These are phyloP conservation scores for Dasyurus viverrinus DNA, from an alignment of 2,113 vertebrate genomes.

Conservation along the genomic window DNA sequence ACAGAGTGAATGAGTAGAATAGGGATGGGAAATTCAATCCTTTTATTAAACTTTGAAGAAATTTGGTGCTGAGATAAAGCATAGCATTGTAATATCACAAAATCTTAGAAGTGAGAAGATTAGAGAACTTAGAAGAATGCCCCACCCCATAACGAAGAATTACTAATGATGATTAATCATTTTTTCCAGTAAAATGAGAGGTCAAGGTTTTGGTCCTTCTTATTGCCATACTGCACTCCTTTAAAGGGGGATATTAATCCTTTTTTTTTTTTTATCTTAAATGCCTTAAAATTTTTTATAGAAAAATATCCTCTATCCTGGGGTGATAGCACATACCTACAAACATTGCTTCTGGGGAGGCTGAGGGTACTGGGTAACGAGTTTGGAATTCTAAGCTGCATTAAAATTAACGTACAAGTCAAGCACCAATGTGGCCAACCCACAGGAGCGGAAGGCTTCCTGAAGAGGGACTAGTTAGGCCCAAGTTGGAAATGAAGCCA, in stretches of 20 bases:
- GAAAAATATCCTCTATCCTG: background rate
- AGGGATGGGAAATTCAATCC: background rate
- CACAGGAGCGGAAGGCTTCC: background rate
- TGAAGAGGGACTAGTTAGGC: background rate
- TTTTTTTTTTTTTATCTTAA: constrained; percentile 1
- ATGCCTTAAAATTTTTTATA: background rate
- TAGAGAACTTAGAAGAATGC: background rate
- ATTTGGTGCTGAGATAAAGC: background rate
- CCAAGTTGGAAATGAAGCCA: background rate
- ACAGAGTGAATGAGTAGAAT: background rate
- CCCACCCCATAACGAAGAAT: background rate
- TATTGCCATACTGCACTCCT: background rate
- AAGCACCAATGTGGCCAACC: background rate
- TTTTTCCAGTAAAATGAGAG: background rate
- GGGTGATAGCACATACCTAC: background rate
- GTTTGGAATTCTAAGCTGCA: background rate
- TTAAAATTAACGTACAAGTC: background rate
- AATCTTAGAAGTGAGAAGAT: background rate
- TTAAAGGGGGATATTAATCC: background rate
- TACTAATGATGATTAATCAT: background rate
- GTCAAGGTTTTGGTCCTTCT: background rate
- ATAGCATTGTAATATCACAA: background rate
- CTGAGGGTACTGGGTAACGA: background rate
- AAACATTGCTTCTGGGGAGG: background rate
- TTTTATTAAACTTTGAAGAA: background rate